phyloP scores from a whole-genome alignment of 2,113 vertebrate species.

The Crocuta crocuta region DNA sequence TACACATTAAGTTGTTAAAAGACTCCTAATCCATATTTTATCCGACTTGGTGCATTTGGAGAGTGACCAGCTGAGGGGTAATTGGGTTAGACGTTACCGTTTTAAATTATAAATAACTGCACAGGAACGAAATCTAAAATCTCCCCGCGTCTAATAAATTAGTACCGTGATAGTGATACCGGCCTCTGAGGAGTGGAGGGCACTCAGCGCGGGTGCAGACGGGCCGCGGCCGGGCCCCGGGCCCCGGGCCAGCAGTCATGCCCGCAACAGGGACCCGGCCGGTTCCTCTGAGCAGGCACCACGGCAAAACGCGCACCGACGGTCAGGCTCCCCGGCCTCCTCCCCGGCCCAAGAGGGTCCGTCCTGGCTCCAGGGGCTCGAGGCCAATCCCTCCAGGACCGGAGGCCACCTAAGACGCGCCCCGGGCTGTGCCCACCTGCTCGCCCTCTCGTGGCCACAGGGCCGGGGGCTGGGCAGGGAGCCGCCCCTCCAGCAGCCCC shows the following conservation, averaged over 20 bases:
- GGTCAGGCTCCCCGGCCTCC: not conserved
- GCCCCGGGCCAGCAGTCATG: not conserved
- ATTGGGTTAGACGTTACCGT: constrained; percentile 86
- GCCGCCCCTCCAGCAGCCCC: not conserved
- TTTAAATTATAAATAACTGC: constrained; percentile 88
- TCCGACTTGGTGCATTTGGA: constrained; percentile 82
- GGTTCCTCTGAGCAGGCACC: not conserved
- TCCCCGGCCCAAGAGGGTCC: not conserved
- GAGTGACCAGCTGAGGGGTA: constrained; percentile 86
- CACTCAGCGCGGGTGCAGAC: constrained; percentile 77
- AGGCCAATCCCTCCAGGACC: not conserved
- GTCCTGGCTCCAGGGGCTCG: fast-evolving
- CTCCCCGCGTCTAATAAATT: constrained; percentile 83
- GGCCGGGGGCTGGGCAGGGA: not conserved
- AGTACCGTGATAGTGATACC: constrained; percentile 80
- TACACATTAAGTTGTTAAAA: constrained; percentile 79
- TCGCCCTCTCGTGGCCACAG: fast-evolving
- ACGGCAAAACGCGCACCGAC: too few species aligned
- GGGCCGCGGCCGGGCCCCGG: constrained; percentile 70
- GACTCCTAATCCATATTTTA: constrained; percentile 86
- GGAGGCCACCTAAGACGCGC: too few species aligned
- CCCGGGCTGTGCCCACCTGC: not conserved
- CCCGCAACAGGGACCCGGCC: too few species aligned
- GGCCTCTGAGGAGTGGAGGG: constrained; percentile 84
- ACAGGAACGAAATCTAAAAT: constrained; percentile 82